A percentile compares a stretch with the other conserved stretches of the same genome.
phyloP scores from a whole-genome alignment of 2,888 invertebrate species.

The Platynereis dumerilii region DNA sequence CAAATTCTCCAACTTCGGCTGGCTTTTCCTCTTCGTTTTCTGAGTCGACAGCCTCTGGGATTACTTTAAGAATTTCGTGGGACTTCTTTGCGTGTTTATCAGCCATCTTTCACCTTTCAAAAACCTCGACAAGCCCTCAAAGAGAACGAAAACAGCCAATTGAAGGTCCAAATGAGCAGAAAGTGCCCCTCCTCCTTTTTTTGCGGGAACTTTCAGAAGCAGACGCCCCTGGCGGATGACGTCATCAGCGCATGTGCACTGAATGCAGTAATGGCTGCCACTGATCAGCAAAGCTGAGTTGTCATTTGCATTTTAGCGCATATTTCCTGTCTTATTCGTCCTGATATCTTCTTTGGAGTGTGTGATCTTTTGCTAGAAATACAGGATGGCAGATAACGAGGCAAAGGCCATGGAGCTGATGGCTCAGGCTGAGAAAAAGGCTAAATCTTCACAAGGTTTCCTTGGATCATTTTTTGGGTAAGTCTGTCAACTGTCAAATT shows the following conservation, averaged over 20 bases:
- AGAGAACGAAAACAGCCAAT: too few species aligned
- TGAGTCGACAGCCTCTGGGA: neutral
- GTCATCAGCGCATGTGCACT: slow-evolving; percentile 10
- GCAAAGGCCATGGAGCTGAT: slow-evolving; percentile 92
- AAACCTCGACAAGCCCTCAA: too few species aligned
- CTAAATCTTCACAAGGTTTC: slow-evolving; percentile 88
- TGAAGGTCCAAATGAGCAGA: too few species aligned
- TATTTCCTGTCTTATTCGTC: neutral
- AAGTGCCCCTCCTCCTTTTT: too few species aligned
- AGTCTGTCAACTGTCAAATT: slow-evolving; percentile 6
- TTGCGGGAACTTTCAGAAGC: too few species aligned
- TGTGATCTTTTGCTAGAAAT: neutral
- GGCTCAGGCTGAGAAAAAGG: slow-evolving; percentile 95
- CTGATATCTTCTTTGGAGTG: neutral
- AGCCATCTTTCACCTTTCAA: neutral
- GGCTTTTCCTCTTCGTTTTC: slow-evolving; percentile 1
- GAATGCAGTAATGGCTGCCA: neutral
- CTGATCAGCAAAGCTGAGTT: slow-evolving; percentile 7
- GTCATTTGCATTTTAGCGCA: neutral
- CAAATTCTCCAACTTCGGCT: too few species aligned
- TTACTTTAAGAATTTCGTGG: neutral
- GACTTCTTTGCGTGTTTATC: neutral
- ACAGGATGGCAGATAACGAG: slow-evolving; percentile 66
- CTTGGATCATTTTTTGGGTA: slow-evolving; percentile 77
- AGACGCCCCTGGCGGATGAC: slow-evolving; percentile 6